phyloP scores from a whole-genome alignment of 2,797 vertebrate genomes.

The Neostethus bicornis region DNA sequence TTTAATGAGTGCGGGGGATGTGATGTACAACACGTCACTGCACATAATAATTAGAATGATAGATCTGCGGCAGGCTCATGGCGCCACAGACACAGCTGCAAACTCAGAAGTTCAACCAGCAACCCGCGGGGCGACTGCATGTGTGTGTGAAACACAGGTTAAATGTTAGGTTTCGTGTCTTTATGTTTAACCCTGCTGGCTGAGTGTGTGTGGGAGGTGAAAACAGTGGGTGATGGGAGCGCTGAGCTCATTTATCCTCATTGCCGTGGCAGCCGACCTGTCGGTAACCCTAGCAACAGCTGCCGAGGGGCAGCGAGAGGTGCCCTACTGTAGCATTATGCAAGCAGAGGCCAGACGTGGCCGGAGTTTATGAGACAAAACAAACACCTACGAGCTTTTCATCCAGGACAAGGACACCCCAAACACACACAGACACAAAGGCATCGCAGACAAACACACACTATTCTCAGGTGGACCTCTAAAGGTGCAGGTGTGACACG shows the following conservation, averaged over 20 bases:
- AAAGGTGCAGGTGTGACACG: conserved; percentile 6
- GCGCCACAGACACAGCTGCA: conserved; percentile 11
- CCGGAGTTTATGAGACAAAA: conserved; percentile 46
- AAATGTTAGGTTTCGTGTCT: conserved; percentile 40
- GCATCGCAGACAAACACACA: too few relatives aligned
- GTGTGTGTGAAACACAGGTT: conserved; percentile 30
- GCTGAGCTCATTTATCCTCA: conserved; percentile 67
- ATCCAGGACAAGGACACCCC: conserved; percentile 44
- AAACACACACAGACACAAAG: conserved; percentile 19
- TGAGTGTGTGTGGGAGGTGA: conserved; percentile 4
- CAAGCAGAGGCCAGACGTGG: conserved; percentile 56
- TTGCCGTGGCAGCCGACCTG: conserved; percentile 51
- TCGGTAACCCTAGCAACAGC: conserved; percentile 74
- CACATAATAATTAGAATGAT: conserved; percentile 63
- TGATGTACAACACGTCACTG: conserved; percentile 62
- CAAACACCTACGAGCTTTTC: conserved; percentile 30
- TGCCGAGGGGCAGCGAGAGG: conserved; percentile 50
- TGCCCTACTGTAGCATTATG: conserved; percentile 66
- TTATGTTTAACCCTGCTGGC: conserved; percentile 41
- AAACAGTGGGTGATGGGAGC: conserved; percentile 56
- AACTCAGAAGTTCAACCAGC: conserved; percentile 43
- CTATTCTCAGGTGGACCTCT: conserved; percentile 17
- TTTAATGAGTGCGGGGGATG: conserved; percentile 60
- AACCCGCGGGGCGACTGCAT: conserved; percentile 27
- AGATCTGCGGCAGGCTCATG: conserved; percentile 33